Conservation (phyloP, 2,797 vertebrate species). For the Gephyroberyx darwinii region DNA sequence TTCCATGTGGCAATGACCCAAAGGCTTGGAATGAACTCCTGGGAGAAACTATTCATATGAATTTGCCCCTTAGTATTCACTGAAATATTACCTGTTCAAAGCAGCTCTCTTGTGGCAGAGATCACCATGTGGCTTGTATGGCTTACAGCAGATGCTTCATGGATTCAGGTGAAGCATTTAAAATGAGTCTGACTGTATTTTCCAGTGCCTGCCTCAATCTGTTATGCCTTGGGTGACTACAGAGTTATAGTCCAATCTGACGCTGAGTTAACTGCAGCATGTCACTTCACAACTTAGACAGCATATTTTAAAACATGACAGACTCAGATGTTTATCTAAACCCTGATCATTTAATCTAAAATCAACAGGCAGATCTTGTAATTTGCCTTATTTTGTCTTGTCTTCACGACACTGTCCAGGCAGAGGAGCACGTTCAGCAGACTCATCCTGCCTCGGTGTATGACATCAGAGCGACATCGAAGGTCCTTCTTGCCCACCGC, state of each 20-base stretch:
- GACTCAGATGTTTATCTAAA: constrained; percentile 10
- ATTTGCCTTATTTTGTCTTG: constrained; percentile 58
- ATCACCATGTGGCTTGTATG: constrained; percentile 56
- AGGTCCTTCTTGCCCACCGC: no score
- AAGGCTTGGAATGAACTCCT: constrained; percentile 58
- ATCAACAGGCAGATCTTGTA: constrained; percentile 29
- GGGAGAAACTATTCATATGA: constrained; percentile 60
- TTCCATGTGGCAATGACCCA: constrained; percentile 57
- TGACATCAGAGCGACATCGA: no score
- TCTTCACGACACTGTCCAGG: no score
- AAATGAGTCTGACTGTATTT: constrained; percentile 67
- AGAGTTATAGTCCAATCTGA: constrained; percentile 48
- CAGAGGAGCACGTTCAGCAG: no score
- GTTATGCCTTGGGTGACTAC: constrained; percentile 58
- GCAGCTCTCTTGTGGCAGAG: constrained; percentile 58
- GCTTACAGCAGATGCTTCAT: constrained; percentile 63
- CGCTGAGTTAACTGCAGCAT: constrained; percentile 40
- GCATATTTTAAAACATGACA: constrained; percentile 25
- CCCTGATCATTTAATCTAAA: no score
- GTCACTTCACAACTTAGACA: constrained; percentile 49
- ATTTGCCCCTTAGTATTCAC: constrained; percentile 40
- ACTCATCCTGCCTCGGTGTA: no score
- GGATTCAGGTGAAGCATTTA: constrained; percentile 68
- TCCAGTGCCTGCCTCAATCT: constrained; percentile 63
- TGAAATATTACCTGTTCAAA: constrained; percentile 73